Evolutionary conservation across 2,888 invertebrate species (phyloP).

Genomic region (Caenorhabditis doughertyi): DNA sequence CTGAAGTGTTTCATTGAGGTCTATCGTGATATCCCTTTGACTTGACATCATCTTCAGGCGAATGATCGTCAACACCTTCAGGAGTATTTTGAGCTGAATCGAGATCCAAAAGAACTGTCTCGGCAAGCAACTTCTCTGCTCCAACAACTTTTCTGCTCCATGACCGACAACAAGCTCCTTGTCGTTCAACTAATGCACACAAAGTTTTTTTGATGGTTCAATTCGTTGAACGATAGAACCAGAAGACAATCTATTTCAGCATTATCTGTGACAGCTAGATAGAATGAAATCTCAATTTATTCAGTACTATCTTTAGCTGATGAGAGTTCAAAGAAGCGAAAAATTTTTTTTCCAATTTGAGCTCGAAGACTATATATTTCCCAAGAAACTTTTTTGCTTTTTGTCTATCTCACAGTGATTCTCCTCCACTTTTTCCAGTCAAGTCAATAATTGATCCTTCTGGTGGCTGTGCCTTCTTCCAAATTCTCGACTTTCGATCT

Average conservation of each 20-base stretch:
- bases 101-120: slow-evolving; percentile 77
- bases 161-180: slow-evolving; percentile 90
- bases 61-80: background rate
- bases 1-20: background rate
- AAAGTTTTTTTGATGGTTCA: slow-evolving; percentile 86
- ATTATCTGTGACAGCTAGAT: slow-evolving; percentile 96
- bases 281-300: slow-evolving; percentile 89
- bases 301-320: slow-evolving; percentile 77
- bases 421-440: slow-evolving; percentile 66
- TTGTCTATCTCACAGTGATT: slow-evolving; percentile 68
- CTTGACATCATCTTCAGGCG: background rate
- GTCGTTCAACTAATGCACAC: slow-evolving; percentile 99
- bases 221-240: slow-evolving; percentile 90
- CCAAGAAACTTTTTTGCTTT: slow-evolving; percentile 64
- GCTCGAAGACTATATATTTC: slow-evolving; percentile 68
- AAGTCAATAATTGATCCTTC: slow-evolving; percentile 80
- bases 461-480: slow-evolving; percentile 97
- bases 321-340: slow-evolving; percentile 66
- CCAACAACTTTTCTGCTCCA: too few relatives aligned
- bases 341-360: slow-evolving; percentile 69
- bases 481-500: slow-evolving; percentile 98
- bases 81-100: slow-evolving; percentile 11
- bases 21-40: background rate
- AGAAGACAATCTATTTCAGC: slow-evolving; percentile 98
- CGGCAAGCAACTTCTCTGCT: slow-evolving; percentile 91